These are phyloP conservation scores for Scaptomyza hsui DNA, from an alignment of 1,140 invertebrate genomes.

Conservation along the genomic window DNA sequence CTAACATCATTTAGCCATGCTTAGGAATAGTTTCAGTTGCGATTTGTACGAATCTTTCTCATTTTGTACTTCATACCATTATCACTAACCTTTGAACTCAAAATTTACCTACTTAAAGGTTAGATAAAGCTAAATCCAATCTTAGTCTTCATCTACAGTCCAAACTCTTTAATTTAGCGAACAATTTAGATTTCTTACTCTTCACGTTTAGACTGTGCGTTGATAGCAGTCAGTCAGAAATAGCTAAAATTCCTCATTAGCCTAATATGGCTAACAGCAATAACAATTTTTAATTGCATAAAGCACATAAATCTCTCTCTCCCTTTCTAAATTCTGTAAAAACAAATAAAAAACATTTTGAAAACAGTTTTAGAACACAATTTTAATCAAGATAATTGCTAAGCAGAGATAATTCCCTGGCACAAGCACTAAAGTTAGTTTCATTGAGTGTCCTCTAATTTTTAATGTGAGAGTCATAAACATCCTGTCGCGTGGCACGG, in stretches of 20 bases:
- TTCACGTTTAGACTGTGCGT: too few relatives aligned
- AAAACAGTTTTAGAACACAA: too few relatives aligned
- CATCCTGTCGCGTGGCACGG: conserved; percentile 74
- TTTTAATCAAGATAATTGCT: conserved; percentile 12
- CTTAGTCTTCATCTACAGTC: neutral
- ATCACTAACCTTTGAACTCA: neutral
- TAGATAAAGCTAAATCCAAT: neutral
- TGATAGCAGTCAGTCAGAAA: neutral
- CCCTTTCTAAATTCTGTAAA: too few relatives aligned
- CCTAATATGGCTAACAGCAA: too few relatives aligned
- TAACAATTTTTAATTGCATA: too few relatives aligned
- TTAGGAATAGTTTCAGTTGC: neutral
- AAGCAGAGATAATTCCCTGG: neutral
- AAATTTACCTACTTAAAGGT: too few relatives aligned
- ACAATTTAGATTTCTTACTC: too few relatives aligned
- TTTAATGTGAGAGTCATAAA: conserved; percentile 38
- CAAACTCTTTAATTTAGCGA: too few relatives aligned
- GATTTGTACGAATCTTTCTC: neutral
- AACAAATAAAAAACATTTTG: too few relatives aligned
- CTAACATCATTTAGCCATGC: too few relatives aligned
- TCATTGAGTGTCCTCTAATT: neutral
- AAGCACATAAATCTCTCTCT: too few relatives aligned
- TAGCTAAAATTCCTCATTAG: neutral
- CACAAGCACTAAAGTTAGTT: neutral
- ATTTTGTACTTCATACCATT: neutral